These are phyloP conservation scores for Casuarius casuarius DNA, from an alignment of 2,113 vertebrate genomes.

Conservation along the genomic window DNA sequence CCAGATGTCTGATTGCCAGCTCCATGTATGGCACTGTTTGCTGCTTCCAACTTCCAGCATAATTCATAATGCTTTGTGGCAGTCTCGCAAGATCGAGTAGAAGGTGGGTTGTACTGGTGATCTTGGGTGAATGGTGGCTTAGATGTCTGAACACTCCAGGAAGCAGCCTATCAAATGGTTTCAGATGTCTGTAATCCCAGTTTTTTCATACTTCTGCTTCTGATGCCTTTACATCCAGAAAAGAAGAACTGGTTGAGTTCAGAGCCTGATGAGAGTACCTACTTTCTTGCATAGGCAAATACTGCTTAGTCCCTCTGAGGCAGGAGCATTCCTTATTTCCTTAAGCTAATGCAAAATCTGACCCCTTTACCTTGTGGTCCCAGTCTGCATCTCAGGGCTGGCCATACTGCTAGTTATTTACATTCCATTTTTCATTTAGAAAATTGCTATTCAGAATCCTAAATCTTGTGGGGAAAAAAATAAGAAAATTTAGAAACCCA, in stretches of 20 bases:
- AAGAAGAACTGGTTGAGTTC: background rate
- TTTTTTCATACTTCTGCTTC: background rate
- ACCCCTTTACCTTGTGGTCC: background rate
- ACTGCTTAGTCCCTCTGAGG: background rate
- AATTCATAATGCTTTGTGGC: background rate
- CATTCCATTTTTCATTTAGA: background rate
- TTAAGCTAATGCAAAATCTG: background rate
- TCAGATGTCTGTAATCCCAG: background rate
- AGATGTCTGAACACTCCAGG: too few species aligned
- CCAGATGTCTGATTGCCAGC: background rate
- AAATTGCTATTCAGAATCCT: background rate
- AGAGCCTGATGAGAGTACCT: background rate
- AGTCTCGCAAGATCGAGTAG: background rate
- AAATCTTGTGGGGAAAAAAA: background rate
- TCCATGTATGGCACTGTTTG: rapidly evolving
- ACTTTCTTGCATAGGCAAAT: background rate
- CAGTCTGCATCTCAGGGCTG: rapidly evolving
- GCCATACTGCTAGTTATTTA: background rate
- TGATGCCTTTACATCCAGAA: background rate
- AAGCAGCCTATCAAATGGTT: background rate
- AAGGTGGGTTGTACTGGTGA: background rate
- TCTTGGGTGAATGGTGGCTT: background rate
- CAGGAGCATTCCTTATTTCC: background rate
- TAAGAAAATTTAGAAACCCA: background rate
- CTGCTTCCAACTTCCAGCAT: background rate